phyloP scores from a whole-genome alignment of 2,797 vertebrate species.

The Cephalopachus bancanus region DNA sequence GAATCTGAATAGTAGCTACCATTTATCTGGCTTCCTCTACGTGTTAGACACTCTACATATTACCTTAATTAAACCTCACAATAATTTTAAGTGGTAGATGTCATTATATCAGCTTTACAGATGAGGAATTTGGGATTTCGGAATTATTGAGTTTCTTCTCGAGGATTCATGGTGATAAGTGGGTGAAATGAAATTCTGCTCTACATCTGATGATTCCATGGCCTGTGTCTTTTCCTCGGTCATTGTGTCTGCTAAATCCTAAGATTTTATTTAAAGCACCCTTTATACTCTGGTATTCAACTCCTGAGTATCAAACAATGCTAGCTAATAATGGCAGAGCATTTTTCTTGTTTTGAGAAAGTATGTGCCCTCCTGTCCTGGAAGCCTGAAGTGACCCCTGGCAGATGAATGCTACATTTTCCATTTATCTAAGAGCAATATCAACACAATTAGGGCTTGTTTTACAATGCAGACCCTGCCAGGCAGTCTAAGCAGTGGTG shows the following conservation, averaged over 20 bases:
- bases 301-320: not conserved
- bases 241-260: not conserved
- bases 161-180: not conserved
- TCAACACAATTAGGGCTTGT: conserved; percentile 27
- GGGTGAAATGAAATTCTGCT: not conserved
- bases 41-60: too few relatives aligned
- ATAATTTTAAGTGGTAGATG: not conserved
- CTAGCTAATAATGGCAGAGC: not conserved
- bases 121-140: conserved; percentile 10
- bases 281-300: not conserved
- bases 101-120: not conserved
- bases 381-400: conserved; percentile 11
- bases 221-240: not conserved
- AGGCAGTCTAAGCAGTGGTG: not conserved
- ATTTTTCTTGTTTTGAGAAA: not conserved
- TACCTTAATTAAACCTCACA: not conserved
- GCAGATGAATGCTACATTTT: not conserved
- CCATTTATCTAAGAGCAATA: conserved; percentile 40
- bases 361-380: not conserved
- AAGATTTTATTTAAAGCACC: not conserved
- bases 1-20: not conserved
- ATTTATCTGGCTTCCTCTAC: not conserved
- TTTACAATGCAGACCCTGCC: conserved; percentile 21
- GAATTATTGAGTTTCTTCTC: not conserved
- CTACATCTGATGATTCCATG: not conserved